These are phyloP conservation scores for Pseudomugil gertrudae DNA, from an alignment of 2,797 vertebrate species.

Conservation along the genomic window DNA sequence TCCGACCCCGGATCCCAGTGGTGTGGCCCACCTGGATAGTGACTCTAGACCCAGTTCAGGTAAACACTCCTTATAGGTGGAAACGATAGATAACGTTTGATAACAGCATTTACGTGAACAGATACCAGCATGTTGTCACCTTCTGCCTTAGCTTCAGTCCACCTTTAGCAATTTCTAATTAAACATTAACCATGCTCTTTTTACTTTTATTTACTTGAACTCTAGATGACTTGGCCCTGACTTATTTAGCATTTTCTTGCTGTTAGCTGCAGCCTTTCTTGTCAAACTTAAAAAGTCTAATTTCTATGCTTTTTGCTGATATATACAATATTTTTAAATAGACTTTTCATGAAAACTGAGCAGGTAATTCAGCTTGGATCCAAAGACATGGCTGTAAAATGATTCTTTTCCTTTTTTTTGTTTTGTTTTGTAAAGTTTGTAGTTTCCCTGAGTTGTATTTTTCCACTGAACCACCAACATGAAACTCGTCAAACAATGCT, in stretches of 20 bases:
- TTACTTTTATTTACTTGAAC: constrained; percentile 64
- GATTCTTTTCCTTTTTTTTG: neutral
- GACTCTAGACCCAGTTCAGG: constrained; percentile 90
- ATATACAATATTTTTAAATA: neutral
- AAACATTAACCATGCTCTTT: constrained; percentile 75
- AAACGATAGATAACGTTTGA: constrained; percentile 12
- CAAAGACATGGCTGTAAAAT: neutral
- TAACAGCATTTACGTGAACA: constrained; percentile 19
- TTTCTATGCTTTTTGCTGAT: constrained; percentile 8
- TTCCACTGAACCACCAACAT: neutral
- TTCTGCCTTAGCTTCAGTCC: constrained; percentile 26
- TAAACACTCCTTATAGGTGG: constrained; percentile 52
- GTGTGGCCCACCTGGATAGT: constrained; percentile 71
- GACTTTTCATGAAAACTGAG: neutral
- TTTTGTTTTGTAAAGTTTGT: neutral
- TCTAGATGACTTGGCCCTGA: constrained; percentile 50
- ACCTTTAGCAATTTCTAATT: constrained; percentile 49
- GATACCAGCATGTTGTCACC: constrained; percentile 38
- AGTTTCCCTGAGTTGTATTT: neutral
- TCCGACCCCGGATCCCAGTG: constrained; percentile 75
- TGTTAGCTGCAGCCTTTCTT: constrained; percentile 33
- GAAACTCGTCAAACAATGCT: constrained; percentile 8
- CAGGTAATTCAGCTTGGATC: neutral
- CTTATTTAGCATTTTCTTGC: constrained; percentile 36
- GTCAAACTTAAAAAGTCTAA: constrained; percentile 37